phyloP scores from a whole-genome alignment of 2,797 vertebrate genomes.

The Notamacropus eugenii region DNA sequence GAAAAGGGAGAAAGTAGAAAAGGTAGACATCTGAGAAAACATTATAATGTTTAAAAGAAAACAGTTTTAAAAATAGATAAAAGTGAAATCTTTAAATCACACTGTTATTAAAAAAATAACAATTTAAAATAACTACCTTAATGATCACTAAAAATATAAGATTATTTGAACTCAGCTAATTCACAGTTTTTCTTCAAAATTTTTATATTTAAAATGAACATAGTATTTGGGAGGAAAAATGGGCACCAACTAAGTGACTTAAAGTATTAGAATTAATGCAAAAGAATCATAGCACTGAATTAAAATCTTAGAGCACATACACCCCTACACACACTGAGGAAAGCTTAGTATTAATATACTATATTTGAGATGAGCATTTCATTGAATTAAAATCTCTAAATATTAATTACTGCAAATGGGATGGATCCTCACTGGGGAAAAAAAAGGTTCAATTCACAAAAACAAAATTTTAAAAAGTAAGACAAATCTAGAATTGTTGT shows the following conservation, averaged over 20 bases:
- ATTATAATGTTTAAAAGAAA: not conserved
- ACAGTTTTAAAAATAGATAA: not conserved
- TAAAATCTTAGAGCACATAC: not conserved
- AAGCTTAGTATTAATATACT: not conserved
- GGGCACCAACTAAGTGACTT: not conserved
- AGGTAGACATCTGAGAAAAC: not conserved
- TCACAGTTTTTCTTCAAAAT: not conserved
- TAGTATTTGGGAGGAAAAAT: not conserved
- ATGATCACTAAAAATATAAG: not conserved
- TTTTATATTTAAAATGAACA: not conserved
- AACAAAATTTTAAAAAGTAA: not conserved
- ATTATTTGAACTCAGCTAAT: not conserved
- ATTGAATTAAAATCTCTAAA: not conserved
- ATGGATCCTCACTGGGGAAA: not conserved
- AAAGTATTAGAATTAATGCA: not conserved
- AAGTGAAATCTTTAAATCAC: not conserved
- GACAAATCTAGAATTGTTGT: not conserved
- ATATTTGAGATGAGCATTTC: not conserved
- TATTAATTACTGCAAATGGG: not conserved
- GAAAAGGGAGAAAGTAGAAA: not conserved
- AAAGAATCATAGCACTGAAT: not conserved
- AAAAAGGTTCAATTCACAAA: not conserved
- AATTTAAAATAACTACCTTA: not conserved
- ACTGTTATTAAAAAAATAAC: not conserved
- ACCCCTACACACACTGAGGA: not conserved